These are phyloP conservation scores for Lysiphlebus fabarum DNA, from an alignment of 1,140 invertebrate species.

Conservation along the genomic window DNA sequence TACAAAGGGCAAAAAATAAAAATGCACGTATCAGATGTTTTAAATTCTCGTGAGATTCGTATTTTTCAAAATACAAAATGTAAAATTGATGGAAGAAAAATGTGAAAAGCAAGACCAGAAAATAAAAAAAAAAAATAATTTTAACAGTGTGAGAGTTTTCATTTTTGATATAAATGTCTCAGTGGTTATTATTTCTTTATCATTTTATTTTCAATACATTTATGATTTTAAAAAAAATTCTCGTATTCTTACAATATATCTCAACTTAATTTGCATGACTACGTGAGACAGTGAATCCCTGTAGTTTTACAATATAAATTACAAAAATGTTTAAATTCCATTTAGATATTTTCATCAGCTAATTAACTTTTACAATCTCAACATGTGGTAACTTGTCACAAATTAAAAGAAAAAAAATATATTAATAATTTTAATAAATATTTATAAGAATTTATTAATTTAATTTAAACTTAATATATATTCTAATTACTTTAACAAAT, in stretches of 20 bases:
- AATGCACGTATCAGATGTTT: constrained; percentile 25
- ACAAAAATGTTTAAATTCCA: neutral
- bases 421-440: no score
- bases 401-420: no score
- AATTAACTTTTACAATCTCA: constrained; percentile 2
- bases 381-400: no score
- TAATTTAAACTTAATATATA: no score
- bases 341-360: constrained; percentile 2
- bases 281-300: constrained; percentile 16
- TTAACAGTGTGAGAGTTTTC: constrained; percentile 5
- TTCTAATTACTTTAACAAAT: no score
- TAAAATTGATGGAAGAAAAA: constrained; percentile 35
- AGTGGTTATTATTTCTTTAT: neutral
- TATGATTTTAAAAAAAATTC: neutral
- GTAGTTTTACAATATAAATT: constrained; percentile 8
- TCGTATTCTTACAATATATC: neutral
- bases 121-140: constrained; percentile 35
- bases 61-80: constrained; percentile 39
- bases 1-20: neutral
- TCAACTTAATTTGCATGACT: constrained; percentile 13
- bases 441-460: no score
- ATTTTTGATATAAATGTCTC: constrained; percentile 14
- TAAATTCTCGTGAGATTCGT: constrained; percentile 37
- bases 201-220: constrained; percentile 4
- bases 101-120: constrained; percentile 26